These are phyloP conservation scores for Ormyrus rosae DNA, from an alignment of 2,888 invertebrate genomes.

Conservation along the genomic window DNA sequence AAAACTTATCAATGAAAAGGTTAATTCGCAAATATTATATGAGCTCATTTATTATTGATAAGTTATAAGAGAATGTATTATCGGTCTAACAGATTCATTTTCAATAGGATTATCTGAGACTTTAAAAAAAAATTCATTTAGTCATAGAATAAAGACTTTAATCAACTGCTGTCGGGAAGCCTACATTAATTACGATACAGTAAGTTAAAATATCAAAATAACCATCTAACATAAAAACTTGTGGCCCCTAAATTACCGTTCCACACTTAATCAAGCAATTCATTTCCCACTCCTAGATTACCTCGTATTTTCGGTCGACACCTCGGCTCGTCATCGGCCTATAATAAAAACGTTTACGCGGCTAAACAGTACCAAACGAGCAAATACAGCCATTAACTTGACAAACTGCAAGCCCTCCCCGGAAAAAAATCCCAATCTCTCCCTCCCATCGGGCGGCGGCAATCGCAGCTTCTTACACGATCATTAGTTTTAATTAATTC, in stretches of 20 bases:
- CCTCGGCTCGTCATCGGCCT: background rate
- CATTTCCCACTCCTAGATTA: background rate
- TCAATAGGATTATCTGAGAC: no score
- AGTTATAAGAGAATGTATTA: no score
- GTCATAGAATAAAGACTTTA: no score
- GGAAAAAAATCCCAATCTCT: background rate
- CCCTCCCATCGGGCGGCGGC: background rate
- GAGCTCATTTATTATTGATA: no score
- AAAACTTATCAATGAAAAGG: no score
- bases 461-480: slow-evolving; percentile 29
- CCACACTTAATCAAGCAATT: background rate
- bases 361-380: slow-evolving; percentile 17
- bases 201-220: slow-evolving; percentile 2
- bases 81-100: no score
- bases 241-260: no score
- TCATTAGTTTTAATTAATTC: slow-evolving; percentile 48
- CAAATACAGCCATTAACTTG: slow-evolving; percentile 20
- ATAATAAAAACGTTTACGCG: slow-evolving; percentile 26
- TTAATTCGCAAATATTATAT: no score
- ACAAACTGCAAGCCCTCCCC: background rate
- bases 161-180: no score
- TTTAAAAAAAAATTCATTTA: no score
- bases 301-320: background rate
- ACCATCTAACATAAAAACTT: background rate
- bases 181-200: no score